Percentiles rank a stretch among this genome's conserved stretches.
Evolutionary conservation across 2,888 invertebrate species (phyloP).

Genomic region (Eupithecia abbreviata): DNA sequence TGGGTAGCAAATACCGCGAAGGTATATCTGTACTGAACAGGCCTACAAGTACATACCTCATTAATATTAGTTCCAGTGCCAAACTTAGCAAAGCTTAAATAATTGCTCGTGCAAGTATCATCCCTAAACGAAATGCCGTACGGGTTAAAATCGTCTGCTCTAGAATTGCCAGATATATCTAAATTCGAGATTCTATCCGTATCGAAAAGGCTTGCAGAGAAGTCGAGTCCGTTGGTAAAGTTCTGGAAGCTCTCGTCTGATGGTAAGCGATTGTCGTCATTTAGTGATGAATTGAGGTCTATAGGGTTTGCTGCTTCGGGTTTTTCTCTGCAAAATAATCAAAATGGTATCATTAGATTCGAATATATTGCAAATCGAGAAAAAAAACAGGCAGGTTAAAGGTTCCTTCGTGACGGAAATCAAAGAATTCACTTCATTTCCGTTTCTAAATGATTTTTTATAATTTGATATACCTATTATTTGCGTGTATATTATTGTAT

Average conservation of each 20-base stretch:
- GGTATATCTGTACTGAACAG: neutral
- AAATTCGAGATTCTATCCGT: slow-evolving; percentile 64
- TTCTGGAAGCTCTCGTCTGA: slow-evolving; percentile 72
- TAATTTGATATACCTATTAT: too few species aligned
- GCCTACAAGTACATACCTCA: slow-evolving; percentile 29
- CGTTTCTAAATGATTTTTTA: too few species aligned
- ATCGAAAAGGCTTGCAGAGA: slow-evolving; percentile 66
- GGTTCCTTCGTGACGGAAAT: too few species aligned
- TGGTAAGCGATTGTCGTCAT: slow-evolving; percentile 61
- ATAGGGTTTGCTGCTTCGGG: slow-evolving; percentile 26
- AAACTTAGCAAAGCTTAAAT: slow-evolving; percentile 47
- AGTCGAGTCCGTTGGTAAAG: slow-evolving; percentile 64
- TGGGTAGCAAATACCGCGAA: neutral
- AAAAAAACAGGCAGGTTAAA: too few species aligned
- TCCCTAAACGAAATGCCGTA: slow-evolving; percentile 53
- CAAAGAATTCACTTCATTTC: too few species aligned
- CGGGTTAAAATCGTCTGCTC: slow-evolving; percentile 62
- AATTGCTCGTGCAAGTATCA: slow-evolving; percentile 50
- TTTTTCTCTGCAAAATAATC: slow-evolving; percentile 31
- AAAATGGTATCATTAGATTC: neutral
- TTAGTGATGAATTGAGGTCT: slow-evolving; percentile 44
- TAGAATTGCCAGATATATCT: slow-evolving; percentile 62
- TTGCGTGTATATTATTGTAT: too few species aligned
- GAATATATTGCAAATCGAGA: neutral
- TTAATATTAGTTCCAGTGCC: slow-evolving; percentile 21